Conservation (phyloP, 2,888 invertebrate genomes). For the Erannis defoliaria region DNA sequence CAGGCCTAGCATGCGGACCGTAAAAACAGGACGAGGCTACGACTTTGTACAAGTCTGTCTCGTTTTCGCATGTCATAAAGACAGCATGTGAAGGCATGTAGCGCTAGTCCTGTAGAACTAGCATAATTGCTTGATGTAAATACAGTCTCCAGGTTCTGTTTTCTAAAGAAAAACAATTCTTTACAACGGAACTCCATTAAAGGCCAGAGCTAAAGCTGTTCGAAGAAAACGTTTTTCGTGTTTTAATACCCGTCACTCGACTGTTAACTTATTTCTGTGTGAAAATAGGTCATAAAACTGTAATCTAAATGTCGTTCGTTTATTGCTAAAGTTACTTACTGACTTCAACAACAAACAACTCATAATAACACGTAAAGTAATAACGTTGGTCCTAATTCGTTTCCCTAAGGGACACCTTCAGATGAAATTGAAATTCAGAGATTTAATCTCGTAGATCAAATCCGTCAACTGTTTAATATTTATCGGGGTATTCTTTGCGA, state of each 20-base stretch:
- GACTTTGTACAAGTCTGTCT: no score
- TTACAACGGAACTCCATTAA: constrained; percentile 54
- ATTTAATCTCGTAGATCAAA: constrained; percentile 41
- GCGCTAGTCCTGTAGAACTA: no score
- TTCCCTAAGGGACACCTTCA: constrained; percentile 17
- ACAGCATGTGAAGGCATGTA: no score
- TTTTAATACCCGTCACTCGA: constrained; percentile 45
- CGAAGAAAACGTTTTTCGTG: constrained; percentile 54
- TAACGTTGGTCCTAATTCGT: constrained; percentile 17
- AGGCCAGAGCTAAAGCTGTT: constrained; percentile 43
- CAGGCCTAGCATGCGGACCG: no score
- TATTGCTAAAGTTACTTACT: constrained; percentile 36
- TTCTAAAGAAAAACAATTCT: constrained; percentile 36
- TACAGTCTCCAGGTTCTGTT: neutral
- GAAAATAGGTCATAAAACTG: constrained; percentile 66
- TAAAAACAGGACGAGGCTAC: no score
- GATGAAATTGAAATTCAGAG: constrained; percentile 27
- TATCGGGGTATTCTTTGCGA: constrained; percentile 1
- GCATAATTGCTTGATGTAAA: no score
- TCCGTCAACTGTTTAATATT: constrained; percentile 40
- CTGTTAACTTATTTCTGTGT: constrained; percentile 55
- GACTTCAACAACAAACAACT: constrained; percentile 25
- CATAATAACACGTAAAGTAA: constrained; percentile 14
- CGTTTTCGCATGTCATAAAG: no score
- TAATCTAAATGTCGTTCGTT: constrained; percentile 59